Evolutionary conservation across 1,140 invertebrate genomes (phyloP).

Genomic region (roundworm (Caenorhabditis elegans)): WBcel235 BX284604.4:12407501-12408000

Average conservation of each 20-base stretch:
- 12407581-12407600: conserved; percentile 98
- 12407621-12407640: conserved; percentile 37
- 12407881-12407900: conserved; percentile 76
- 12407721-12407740: conserved; percentile 74
- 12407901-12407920: conserved; percentile 78
- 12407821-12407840: conserved; percentile 95
- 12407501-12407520: conserved; percentile 94
- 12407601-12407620: conserved; percentile 70
- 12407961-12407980: conserved; percentile 89
- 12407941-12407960: conserved; percentile 99
- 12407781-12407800: conserved; percentile 86
- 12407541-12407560: conserved; percentile 81
- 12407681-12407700: conserved; percentile 93
- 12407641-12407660: conserved; percentile 51
- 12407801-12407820: conserved; percentile 87
- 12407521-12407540: conserved; percentile 72
- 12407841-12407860: conserved; percentile 86
- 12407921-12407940: conserved; percentile 86
- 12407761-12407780: conserved; percentile 76
- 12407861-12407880: conserved; percentile 86
- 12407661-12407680: conserved; percentile 84
- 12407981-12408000: conserved; percentile 76
- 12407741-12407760: conserved; percentile 13
- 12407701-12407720: conserved; percentile 91
- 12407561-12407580: conserved; percentile 93